Conservation (phyloP, 2,113 vertebrate species). For the Ptychochromis oligacanthus region DNA sequence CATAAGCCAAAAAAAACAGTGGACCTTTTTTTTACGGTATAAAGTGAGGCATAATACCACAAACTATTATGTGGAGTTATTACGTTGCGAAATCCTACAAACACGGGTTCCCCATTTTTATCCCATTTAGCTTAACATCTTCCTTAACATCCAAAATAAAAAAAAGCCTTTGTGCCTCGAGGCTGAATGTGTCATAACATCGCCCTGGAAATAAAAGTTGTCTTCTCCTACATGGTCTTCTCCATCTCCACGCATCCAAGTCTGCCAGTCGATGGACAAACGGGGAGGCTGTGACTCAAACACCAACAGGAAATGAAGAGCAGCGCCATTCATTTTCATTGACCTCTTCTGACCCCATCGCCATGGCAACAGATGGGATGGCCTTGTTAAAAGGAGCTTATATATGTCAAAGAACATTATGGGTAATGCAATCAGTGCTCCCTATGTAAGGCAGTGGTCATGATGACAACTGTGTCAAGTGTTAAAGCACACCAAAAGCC, state of each 20-base stretch:
- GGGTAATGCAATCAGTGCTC: slow-evolving; percentile 26
- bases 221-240: background rate
- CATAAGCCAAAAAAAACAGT: background rate
- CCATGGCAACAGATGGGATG: slow-evolving; percentile 46
- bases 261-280: background rate
- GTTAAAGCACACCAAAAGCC: slow-evolving; percentile 67
- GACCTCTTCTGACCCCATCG: slow-evolving; percentile 47
- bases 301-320: slow-evolving; percentile 45
- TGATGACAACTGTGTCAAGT: slow-evolving; percentile 29
- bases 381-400: background rate
- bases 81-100: background rate
- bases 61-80: background rate
- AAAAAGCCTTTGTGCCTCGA: background rate
- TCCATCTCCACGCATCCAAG: background rate
- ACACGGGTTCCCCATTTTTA: background rate
- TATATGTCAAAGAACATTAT: slow-evolving; percentile 23
- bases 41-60: background rate
- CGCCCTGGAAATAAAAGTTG: background rate
- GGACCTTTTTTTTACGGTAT: background rate
- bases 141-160: background rate
- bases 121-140: too few species aligned
- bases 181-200: background rate
- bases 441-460: slow-evolving; percentile 8
- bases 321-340: slow-evolving; percentile 44
- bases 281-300: background rate